A percentile compares a stretch with the other conserved stretches of the same genome.
These are phyloP conservation scores for Heliconius hortense DNA, from an alignment of 2,888 invertebrate genomes.

Conservation along the genomic window DNA sequence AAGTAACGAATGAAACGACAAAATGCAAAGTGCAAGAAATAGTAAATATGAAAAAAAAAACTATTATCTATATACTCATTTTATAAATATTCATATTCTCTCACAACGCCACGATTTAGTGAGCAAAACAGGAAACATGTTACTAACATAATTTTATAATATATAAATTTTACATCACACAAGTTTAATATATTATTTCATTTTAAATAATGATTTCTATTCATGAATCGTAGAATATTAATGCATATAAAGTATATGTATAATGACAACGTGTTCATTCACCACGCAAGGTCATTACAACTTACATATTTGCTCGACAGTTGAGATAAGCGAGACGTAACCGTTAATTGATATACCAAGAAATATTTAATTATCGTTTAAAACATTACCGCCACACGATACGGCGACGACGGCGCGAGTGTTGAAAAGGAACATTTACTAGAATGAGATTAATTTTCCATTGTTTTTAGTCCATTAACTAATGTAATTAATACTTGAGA, in stretches of 20 bases:
- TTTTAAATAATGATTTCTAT: conserved; percentile 1
- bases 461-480: neutral
- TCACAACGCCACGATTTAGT: neutral
- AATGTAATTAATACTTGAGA: neutral
- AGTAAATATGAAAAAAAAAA: too few species aligned
- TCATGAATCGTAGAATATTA: neutral
- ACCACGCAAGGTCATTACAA: conserved; percentile 36
- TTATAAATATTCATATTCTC: neutral
- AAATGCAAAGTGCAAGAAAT: too few species aligned
- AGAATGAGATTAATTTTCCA: neutral
- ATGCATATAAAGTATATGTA: neutral
- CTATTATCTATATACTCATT: neutral
- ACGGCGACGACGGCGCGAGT: neutral
- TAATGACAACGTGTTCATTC: conserved; percentile 34
- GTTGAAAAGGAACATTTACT: conserved; percentile 3
- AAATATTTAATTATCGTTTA: conserved; percentile 33
- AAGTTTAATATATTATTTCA: neutral
- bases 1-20: too few species aligned
- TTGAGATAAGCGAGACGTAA: conserved; percentile 37
- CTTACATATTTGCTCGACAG: conserved; percentile 34
- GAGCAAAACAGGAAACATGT: neutral
- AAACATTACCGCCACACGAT: conserved; percentile 8
- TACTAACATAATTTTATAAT: neutral
- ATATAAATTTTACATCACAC: neutral
- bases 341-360: conserved; percentile 40